A percentile compares a stretch with the other conserved stretches of the same genome.
These are phyloP conservation scores for Lypha dubia DNA, from an alignment of 2,888 invertebrate genomes.

Conservation along the genomic window DNA sequence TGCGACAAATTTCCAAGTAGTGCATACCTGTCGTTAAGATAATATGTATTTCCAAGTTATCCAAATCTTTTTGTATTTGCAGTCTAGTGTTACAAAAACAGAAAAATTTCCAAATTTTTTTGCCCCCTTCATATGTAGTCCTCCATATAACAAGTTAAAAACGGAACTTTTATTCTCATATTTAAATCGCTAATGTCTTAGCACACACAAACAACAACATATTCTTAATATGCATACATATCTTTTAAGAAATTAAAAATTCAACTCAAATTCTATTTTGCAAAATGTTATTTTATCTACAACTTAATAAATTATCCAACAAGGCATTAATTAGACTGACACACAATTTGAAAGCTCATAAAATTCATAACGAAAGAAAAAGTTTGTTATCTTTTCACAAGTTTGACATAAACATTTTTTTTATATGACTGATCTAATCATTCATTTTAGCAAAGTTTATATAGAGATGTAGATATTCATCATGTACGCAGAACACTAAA, in stretches of 20 bases:
- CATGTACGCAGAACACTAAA: constrained; percentile 6
- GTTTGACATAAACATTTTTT: constrained; percentile 62
- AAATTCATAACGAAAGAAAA: constrained; percentile 30
- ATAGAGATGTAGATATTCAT: constrained; percentile 14
- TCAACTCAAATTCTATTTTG: constrained; percentile 21
- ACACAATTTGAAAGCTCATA: constrained; percentile 51
- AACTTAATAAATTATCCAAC: constrained; percentile 53
- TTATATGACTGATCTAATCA: constrained; percentile 68
- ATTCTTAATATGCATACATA: neutral
- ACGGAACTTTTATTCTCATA: neutral
- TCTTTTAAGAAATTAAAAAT: neutral
- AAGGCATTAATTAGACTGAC: constrained; percentile 17
- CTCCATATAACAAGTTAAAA: too few relatives aligned
- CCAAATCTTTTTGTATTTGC: too few relatives aligned
- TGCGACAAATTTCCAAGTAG: too few relatives aligned
- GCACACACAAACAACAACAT: constrained; percentile 9
- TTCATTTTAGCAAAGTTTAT: constrained; percentile 57
- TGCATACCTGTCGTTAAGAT: too few relatives aligned
- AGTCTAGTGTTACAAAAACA: too few relatives aligned
- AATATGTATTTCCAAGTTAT: too few relatives aligned
- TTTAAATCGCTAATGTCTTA: neutral
- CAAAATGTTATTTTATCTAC: constrained; percentile 31
- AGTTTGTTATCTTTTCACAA: constrained; percentile 45
- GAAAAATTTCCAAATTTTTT: too few relatives aligned
- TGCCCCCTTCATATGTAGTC: too few relatives aligned